Conservation (phyloP, 2,797 vertebrate genomes). For the Peromyscus nudipes region DNA sequence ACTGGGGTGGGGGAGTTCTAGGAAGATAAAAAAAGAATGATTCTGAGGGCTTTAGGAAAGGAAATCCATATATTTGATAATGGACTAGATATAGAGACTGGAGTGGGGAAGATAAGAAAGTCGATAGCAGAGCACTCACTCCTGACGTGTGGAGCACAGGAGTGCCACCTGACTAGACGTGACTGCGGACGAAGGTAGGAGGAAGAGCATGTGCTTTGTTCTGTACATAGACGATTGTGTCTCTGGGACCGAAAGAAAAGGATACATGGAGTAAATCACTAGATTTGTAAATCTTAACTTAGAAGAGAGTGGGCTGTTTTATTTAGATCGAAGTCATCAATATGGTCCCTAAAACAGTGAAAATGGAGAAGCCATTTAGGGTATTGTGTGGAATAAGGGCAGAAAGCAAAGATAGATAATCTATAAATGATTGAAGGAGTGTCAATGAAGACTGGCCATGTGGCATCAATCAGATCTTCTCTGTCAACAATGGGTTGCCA, state of each 20-base stretch:
- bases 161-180: too few relatives aligned
- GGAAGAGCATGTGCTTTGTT: neutral
- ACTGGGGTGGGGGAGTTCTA: neutral
- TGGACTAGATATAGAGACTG: neutral
- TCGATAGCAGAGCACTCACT: neutral
- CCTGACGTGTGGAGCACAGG: neutral
- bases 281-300: neutral
- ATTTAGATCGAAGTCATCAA: neutral
- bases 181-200: too few relatives aligned
- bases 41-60: neutral
- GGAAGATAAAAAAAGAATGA: neutral
- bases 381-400: neutral
- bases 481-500: neutral
- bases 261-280: neutral
- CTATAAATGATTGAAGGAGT: neutral
- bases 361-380: neutral
- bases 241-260: neutral
- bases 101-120: neutral
- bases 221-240: neutral
- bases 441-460: accelerated
- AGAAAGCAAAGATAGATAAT: neutral
- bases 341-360: neutral
- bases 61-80: conserved; percentile 5
- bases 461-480: neutral
- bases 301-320: neutral